Evolutionary conservation across 2,888 invertebrate genomes (phyloP), one percentile per base, ranked within the genome.

Genomic region (Elaeidobius kamerunicus): DNA sequence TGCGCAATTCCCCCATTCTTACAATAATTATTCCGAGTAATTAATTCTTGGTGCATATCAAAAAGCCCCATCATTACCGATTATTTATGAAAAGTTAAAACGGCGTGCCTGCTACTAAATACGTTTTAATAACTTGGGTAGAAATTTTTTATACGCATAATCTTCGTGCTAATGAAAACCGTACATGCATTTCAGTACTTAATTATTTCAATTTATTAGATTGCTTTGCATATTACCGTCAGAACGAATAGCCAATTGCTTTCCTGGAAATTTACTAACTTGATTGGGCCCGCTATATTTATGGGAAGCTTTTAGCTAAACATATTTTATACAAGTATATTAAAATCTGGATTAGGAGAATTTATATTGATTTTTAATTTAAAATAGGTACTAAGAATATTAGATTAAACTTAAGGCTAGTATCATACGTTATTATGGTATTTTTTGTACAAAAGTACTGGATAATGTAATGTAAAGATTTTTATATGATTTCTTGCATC

Each of bases 141-240:
- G 43, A 44, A 28, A 14, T 38, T 50, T 50, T 50, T 50, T 50
- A 42, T 28, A 35, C 30, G 50, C 50, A 50, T 50, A 50, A 50
- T 38, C 43, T 27, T 15, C 4, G 30, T 30, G 43, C 38, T 43
- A 50, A 50, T 50, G 43, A 23, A 36, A 6, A 16, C n/a, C 19
- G 28, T 30, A 43, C 50, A 50, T 50, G 50, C 50, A 28, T 42
- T 35, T 38, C 14, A 28, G 28, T 30, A 43, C 36, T 50, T 50
- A 50, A 50, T 50, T 50, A 50, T 50, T 42, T 50, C 50, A 35
- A 38, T 50, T 50, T 50, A 50, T 50, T 36, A 42, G 35, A 49
- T 41, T 23, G 38, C 35, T 50, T 50, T 43, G 50, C 50, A 38
- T 50, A 34, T 23, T 20, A 41, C 39, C 19, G 39, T 48, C 40